Percentiles rank a stretch among this genome's conserved stretches.
phyloP scores from a whole-genome alignment of 2,888 invertebrate genomes.

The Orchesella flavescens region DNA sequence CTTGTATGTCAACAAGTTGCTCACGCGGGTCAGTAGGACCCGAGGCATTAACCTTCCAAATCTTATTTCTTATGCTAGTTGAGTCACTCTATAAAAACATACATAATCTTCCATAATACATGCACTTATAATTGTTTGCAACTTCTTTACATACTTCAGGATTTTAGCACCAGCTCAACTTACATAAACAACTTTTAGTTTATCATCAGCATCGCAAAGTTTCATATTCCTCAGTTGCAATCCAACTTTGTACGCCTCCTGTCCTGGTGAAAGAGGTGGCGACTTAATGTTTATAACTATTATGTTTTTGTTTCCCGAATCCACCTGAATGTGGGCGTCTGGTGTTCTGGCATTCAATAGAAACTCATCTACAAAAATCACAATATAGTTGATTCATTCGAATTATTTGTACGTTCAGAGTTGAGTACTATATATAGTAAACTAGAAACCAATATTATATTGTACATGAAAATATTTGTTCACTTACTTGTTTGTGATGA shows the following conservation, averaged over 20 bases:
- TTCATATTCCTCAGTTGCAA: slow-evolving; percentile 32
- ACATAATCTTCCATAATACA: not conserved
- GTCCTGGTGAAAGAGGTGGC: not conserved
- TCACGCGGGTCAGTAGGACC: not conserved
- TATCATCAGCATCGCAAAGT: slow-evolving; percentile 33
- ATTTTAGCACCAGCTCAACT: not conserved
- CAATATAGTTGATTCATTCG: not conserved
- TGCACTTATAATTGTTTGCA: too few species aligned
- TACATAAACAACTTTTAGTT: slow-evolving; percentile 41
- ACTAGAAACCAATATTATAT: too few species aligned
- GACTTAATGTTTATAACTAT: not conserved
- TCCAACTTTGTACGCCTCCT: slow-evolving; percentile 24
- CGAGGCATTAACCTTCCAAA: slow-evolving; percentile 31
- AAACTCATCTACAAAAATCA: slow-evolving; percentile 13
- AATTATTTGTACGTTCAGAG: not conserved
- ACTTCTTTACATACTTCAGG: too few species aligned
- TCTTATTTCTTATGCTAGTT: slow-evolving; percentile 14
- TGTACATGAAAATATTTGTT: not conserved
- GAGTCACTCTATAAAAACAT: slow-evolving; percentile 29
- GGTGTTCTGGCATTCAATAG: not conserved
- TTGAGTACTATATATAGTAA: not conserved
- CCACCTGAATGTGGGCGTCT: slow-evolving; percentile 22
- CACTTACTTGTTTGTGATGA: slow-evolving; percentile 40
- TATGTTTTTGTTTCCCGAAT: not conserved
- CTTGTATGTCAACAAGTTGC: not conserved